Conservation (phyloP, 2,113 vertebrate genomes). For the Petrocephalus microphthalmus region DNA sequence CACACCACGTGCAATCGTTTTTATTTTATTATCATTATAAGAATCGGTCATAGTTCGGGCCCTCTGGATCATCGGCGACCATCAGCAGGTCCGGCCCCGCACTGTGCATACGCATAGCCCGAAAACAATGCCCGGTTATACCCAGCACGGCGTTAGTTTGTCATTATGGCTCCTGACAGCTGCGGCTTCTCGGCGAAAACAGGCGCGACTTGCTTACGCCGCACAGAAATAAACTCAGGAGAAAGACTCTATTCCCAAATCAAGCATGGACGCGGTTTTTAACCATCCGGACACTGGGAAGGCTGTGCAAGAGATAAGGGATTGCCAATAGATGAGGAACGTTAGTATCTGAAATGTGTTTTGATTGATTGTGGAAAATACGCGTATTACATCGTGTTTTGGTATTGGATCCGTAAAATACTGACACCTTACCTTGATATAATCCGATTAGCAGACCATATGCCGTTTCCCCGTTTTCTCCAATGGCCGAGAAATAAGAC, state of each 20-base stretch:
- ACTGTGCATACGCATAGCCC: not conserved
- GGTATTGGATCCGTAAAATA: not conserved
- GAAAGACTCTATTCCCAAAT: not conserved
- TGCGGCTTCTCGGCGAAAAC: not conserved
- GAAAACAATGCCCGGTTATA: not conserved
- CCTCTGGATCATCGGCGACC: not conserved
- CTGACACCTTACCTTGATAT: not conserved
- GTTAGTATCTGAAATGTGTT: not conserved
- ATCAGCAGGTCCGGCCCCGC: not conserved
- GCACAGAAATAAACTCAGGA: not conserved
- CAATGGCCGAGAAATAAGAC: not conserved
- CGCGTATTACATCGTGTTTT: not conserved
- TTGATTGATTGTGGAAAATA: not conserved
- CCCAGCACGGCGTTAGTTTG: not conserved
- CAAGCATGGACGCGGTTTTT: not conserved
- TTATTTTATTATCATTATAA: not conserved
- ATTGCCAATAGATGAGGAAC: not conserved
- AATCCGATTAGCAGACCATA: not conserved
- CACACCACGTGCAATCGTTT: not conserved
- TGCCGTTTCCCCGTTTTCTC: not conserved
- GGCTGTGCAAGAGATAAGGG: not conserved
- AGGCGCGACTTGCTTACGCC: not conserved
- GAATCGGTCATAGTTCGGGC: not conserved
- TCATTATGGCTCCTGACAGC: conserved; percentile 7
- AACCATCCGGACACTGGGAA: not conserved